A percentile compares a stretch with the other conserved stretches of the same genome.
Evolutionary conservation across 2,113 vertebrate species (phyloP).

Genomic region (Camelus bactrianus): DNA sequence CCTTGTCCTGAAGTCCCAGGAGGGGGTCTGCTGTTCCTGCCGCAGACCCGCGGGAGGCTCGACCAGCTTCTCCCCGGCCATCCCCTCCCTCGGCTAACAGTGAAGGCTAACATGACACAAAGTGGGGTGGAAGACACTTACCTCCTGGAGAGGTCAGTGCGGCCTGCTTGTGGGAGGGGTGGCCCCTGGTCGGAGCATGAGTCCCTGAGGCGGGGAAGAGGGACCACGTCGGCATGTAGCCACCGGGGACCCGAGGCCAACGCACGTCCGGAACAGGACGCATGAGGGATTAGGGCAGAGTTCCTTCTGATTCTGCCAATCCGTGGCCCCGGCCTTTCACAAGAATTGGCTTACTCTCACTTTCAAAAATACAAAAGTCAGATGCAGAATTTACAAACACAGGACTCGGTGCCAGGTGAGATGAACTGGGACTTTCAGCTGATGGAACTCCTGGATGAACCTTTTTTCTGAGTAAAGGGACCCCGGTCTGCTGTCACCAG

Average conservation of each 20-base stretch:
- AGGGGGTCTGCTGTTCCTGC: background rate
- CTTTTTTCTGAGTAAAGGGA: background rate
- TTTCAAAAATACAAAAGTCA: background rate
- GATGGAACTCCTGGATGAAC: background rate
- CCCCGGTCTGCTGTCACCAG: background rate
- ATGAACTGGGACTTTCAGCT: background rate
- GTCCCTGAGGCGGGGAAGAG: background rate
- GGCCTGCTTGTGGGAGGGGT: background rate
- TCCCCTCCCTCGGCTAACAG: background rate
- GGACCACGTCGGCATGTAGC: fast-evolving
- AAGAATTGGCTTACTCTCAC: background rate
- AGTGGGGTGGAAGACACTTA: background rate
- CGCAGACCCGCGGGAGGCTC: background rate
- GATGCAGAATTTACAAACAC: background rate
- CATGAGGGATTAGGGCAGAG: background rate
- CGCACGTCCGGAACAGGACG: background rate
- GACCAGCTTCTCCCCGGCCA: fast-evolving
- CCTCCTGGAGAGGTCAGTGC: background rate
- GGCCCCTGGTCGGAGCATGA: background rate
- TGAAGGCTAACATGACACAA: background rate
- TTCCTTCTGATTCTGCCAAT: background rate
- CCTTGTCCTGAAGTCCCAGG: fast-evolving
- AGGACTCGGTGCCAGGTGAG: fast-evolving
- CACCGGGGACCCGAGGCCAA: background rate
- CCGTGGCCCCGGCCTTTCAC: no score